A percentile compares a stretch with the other conserved stretches of the same genome.
Evolutionary conservation across 1,140 invertebrate genomes (phyloP).

Genomic region (Drosophila yakuba): DNA sequence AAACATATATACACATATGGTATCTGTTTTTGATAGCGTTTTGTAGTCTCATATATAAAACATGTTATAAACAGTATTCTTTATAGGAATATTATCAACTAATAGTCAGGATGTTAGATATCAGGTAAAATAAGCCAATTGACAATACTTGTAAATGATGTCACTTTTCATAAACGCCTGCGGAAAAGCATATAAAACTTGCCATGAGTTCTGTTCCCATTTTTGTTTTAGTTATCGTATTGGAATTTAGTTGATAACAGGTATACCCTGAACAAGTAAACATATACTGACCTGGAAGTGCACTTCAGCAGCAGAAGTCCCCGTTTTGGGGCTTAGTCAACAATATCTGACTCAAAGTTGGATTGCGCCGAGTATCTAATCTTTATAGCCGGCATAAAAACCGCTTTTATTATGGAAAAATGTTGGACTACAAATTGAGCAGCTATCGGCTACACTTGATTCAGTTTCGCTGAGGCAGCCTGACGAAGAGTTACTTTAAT

Average conservation of each 20-base stretch:
- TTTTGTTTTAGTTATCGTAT: not conserved
- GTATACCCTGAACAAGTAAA: not conserved
- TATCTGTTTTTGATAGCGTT: too few species aligned
- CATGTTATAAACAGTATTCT: too few species aligned
- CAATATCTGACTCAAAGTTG: conserved; percentile 30
- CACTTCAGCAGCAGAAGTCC: conserved; percentile 1
- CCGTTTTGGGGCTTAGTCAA: conserved; percentile 23
- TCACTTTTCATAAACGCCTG: not conserved
- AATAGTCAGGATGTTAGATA: not conserved
- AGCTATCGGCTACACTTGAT: not conserved
- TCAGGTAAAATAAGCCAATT: not conserved
- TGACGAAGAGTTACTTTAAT: not conserved
- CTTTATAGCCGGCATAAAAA: conserved; percentile 43
- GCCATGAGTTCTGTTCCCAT: not conserved
- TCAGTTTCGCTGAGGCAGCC: conserved; percentile 19
- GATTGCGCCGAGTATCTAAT: conserved; percentile 25
- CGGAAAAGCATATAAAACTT: conserved; percentile 3
- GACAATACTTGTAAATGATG: not conserved
- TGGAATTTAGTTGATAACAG: conserved; percentile 3
- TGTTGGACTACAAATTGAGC: conserved; percentile 18
- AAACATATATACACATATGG: not conserved
- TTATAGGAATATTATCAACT: conserved; percentile 1
- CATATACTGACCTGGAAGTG: not conserved
- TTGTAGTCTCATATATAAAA: too few species aligned
- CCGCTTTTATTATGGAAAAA: not conserved